Percentiles rank a stretch among this genome's conserved stretches.
These are phyloP conservation scores for Tinea semifulvella DNA, from an alignment of 2,888 invertebrate species.

Conservation along the genomic window DNA sequence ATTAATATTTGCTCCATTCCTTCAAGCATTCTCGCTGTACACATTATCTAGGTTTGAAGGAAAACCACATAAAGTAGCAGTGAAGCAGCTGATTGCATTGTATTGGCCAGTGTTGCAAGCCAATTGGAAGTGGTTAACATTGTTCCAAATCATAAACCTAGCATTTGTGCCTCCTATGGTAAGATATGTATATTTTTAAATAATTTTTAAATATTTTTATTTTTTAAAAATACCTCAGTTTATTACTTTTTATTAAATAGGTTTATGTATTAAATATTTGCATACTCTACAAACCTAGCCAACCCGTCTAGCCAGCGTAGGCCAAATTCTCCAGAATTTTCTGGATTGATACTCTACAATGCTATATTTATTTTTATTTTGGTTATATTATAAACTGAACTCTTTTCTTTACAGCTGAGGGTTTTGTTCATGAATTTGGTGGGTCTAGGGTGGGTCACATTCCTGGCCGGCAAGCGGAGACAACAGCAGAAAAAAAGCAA, in stretches of 20 bases:
- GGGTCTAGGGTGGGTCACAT: slow-evolving; percentile 82
- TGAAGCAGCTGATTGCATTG: slow-evolving; percentile 69
- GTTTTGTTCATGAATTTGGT: slow-evolving; percentile 80
- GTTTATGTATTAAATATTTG: no score
- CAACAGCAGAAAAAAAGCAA: slow-evolving; percentile 42
- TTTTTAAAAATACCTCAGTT: no score
- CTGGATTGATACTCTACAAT: no score
- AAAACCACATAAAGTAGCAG: slow-evolving; percentile 71
- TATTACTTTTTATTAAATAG: no score
- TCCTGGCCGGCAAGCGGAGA: slow-evolving; percentile 74
- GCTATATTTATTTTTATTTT: no score
- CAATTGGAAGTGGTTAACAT: slow-evolving; percentile 81
- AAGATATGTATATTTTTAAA: slow-evolving; percentile 30
- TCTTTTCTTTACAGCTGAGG: slow-evolving; percentile 69
- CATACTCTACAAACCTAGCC: no score
- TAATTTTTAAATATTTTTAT: not conserved
- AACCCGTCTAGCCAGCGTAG: no score
- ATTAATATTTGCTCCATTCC: slow-evolving; percentile 74
- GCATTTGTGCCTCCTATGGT: slow-evolving; percentile 82
- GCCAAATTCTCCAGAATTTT: no score
- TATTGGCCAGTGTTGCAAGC: slow-evolving; percentile 74
- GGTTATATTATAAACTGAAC: no score
- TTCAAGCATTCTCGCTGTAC: slow-evolving; percentile 78
- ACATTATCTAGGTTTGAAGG: slow-evolving; percentile 80
- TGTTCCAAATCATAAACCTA: slow-evolving; percentile 78